phyloP scores from a whole-genome alignment of 2,888 invertebrate genomes.

The Stenolophus ochropezus region DNA sequence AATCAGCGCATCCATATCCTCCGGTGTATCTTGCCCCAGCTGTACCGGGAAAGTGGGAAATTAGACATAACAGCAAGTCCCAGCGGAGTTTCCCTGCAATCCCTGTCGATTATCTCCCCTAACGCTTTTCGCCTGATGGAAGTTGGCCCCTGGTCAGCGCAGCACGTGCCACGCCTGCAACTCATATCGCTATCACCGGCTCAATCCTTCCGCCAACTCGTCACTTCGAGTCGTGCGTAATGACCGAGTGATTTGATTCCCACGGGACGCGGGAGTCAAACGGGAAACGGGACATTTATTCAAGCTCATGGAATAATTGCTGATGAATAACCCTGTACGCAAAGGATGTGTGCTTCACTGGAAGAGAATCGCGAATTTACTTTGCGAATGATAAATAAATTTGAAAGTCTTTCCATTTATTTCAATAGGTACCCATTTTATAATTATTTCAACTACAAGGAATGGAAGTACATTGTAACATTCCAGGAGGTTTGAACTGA shows the following conservation, averaged over 20 bases:
- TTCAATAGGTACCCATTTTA: too few species aligned
- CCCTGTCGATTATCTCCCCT: slow-evolving; percentile 42
- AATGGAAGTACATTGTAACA: too few species aligned
- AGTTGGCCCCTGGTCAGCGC: slow-evolving; percentile 35
- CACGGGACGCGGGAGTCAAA: background rate
- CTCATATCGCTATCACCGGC: slow-evolving; percentile 25
- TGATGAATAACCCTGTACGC: background rate
- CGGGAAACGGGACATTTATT: background rate
- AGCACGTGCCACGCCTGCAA: background rate
- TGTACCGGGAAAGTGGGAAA: slow-evolving; percentile 29
- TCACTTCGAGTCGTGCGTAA: background rate
- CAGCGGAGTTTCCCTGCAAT: slow-evolving; percentile 21
- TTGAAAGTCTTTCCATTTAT: too few species aligned
- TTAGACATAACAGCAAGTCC: slow-evolving; percentile 41
- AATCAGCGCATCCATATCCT: background rate
- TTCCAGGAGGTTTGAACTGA: too few species aligned
- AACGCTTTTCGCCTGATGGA: slow-evolving; percentile 24
- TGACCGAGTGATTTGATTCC: background rate
- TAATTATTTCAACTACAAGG: too few species aligned
- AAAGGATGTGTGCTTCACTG: background rate
- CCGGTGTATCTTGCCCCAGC: slow-evolving; percentile 2
- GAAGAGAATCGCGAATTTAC: background rate
- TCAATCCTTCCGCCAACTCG: slow-evolving; percentile 17
- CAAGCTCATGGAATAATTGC: background rate
- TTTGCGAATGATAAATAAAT: too few species aligned